phyloP scores from a whole-genome alignment of 1,140 invertebrate genomes.

The Listronotus oregonensis region DNA sequence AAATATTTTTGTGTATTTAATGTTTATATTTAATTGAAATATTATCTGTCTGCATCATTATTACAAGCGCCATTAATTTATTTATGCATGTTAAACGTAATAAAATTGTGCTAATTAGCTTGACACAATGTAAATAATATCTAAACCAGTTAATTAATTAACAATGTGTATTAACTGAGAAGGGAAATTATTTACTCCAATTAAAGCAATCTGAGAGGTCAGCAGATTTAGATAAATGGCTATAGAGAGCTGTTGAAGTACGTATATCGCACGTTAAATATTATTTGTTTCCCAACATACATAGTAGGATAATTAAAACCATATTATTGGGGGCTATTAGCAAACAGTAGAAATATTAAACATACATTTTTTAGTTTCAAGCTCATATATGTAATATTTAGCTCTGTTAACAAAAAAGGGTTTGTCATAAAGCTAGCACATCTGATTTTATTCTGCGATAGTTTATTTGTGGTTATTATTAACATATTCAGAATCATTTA shows the following conservation, averaged over 20 bases:
- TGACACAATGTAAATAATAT: constrained; percentile 26
- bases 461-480: too few relatives aligned
- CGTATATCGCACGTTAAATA: not conserved
- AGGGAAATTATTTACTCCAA: constrained; percentile 34
- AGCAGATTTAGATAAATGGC: constrained; percentile 23
- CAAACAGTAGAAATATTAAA: too few relatives aligned
- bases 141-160: constrained; percentile 30
- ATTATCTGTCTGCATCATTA: constrained; percentile 9
- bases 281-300: not conserved
- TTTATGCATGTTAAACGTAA: constrained; percentile 19
- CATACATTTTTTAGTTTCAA: too few relatives aligned
- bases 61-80: constrained; percentile 6
- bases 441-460: too few relatives aligned
- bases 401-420: too few relatives aligned
- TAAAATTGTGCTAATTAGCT: constrained; percentile 26
- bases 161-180: constrained; percentile 19
- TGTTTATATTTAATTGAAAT: too few relatives aligned
- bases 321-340: too few relatives aligned
- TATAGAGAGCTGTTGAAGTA: not conserved
- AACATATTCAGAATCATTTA: too few relatives aligned
- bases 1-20: too few relatives aligned
- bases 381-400: too few relatives aligned
- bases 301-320: too few relatives aligned
- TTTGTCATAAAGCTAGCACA: too few relatives aligned
- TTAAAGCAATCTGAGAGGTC: constrained; percentile 28